These are phyloP conservation scores for Parascotia fuliginaria DNA, from an alignment of 2,888 invertebrate species.

Conservation along the genomic window DNA sequence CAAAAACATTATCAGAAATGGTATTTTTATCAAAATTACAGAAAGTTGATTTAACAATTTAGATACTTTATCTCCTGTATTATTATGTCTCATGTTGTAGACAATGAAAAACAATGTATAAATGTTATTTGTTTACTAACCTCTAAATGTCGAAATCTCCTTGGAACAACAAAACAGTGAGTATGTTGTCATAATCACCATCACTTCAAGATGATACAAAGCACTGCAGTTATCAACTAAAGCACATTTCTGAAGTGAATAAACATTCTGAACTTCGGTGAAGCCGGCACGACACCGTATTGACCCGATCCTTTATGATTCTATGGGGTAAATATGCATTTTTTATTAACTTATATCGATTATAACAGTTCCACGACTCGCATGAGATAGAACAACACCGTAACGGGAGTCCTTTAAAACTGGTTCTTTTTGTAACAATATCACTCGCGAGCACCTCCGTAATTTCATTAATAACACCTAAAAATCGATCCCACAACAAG, in stretches of 20 bases:
- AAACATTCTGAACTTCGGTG: conserved; percentile 54
- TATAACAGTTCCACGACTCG: conserved; percentile 54
- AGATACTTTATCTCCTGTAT: too few relatives aligned
- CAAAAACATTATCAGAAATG: too few relatives aligned
- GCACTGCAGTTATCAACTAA: conserved; percentile 54
- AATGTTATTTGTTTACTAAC: conserved; percentile 71
- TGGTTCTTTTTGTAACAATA: conserved; percentile 67
- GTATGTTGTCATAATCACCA: conserved; percentile 50
- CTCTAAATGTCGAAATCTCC: conserved; percentile 53
- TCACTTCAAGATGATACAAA: conserved; percentile 55
- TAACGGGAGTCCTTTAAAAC: conserved; percentile 56
- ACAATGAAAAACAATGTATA: conserved; percentile 6
- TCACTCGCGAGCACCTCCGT: conserved; percentile 78
- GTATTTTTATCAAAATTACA: too few relatives aligned
- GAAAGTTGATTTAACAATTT: too few relatives aligned
- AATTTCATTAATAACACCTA: conserved; percentile 85
- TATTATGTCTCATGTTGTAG: too few relatives aligned
- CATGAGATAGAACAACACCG: conserved; percentile 46
- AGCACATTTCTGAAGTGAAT: conserved; percentile 43
- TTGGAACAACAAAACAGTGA: conserved; percentile 49
- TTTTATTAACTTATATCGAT: conserved; percentile 83
- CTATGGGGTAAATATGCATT: conserved; percentile 82
- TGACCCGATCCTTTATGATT: conserved; percentile 73
- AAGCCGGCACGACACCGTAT: conserved; percentile 62
- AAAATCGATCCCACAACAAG: conserved; percentile 83